Evolutionary conservation across 2,797 vertebrate species (phyloP), one percentile per base, ranked within the genome.

Genomic region (Podarcis siculus): DNA sequence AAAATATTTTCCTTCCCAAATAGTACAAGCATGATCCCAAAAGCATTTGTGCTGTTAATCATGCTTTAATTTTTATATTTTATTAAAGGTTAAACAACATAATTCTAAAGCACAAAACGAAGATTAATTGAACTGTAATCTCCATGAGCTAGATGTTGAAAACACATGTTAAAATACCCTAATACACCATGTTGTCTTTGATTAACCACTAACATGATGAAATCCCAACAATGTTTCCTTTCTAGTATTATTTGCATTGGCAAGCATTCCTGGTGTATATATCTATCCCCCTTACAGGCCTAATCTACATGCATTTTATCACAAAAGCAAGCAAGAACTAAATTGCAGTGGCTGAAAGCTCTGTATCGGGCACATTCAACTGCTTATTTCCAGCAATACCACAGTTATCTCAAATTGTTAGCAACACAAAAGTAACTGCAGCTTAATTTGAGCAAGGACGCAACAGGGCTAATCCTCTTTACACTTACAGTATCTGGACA

Each of bases 221-320:
- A 96, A 96, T 96, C 91, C 90, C 88, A 96, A 94, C 95, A 96
- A 96, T 92, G 90, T 94, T 92, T 93, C 95, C 95, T 95, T 96
- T 96, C 91, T 93, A 94, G 87, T 72, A 91, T 93, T 97, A 95
- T 97, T 97, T 97, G 94, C 94, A 95, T 95, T 97, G 96, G 96
- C 95, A 73, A 96, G 90, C 77, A 84, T 89, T 96, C 91, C 92
- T 82, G 30, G 9, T 1, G 73, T 90, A 86, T 90, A 91, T 95
- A 94, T 95, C 92, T 91, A 92, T 91, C 93, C 93, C 91, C 49
- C 93, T 94, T 93, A 94, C 89, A 92, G 93, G 93, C 93, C 94
- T 96, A 95, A 96, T 96, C 95, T 95, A 86, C 77, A 95, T 94
- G 91, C 75, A 91, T 93, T 96, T 96, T 96, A 97, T 97, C 95